These are phyloP conservation scores for Rostratula benghalensis DNA, from an alignment of 2,113 vertebrate genomes.

Conservation along the genomic window DNA sequence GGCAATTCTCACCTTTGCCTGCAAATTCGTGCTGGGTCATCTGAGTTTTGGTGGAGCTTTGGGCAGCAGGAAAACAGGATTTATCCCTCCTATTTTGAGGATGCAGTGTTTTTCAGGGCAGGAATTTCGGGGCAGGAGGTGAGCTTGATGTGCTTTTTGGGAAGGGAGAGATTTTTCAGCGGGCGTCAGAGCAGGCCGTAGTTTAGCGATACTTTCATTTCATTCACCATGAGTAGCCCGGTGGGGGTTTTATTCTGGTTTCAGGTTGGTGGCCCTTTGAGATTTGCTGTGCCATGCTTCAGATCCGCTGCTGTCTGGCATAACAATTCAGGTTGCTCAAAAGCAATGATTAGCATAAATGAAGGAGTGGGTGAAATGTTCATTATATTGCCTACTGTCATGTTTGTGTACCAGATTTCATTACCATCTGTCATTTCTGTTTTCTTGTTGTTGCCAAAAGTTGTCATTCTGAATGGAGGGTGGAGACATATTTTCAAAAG, in stretches of 20 bases:
- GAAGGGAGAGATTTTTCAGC: not conserved
- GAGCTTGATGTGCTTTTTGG: not conserved
- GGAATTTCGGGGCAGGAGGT: not conserved
- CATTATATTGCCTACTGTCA: constrained; percentile 62
- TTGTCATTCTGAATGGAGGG: constrained; percentile 67
- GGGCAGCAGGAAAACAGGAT: not conserved
- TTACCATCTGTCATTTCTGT: constrained; percentile 69
- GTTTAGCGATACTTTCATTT: not conserved
- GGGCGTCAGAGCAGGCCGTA: not conserved
- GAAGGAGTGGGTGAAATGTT: constrained; percentile 53
- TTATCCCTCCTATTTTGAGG: not conserved
- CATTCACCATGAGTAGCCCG: not conserved
- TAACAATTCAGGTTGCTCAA: constrained; percentile 39
- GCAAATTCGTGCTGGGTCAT: not conserved
- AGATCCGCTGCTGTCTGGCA: constrained; percentile 17
- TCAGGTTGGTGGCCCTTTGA: constrained; percentile 18
- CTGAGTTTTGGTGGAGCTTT: not conserved
- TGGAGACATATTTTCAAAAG: constrained; percentile 31
- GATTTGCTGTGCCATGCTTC: not conserved
- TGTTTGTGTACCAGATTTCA: constrained; percentile 70
- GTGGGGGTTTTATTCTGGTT: not conserved
- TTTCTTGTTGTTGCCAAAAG: constrained; percentile 65
- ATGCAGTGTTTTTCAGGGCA: not conserved
- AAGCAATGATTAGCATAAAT: constrained; percentile 34
- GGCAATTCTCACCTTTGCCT: not conserved